phyloP scores from a whole-genome alignment of 2,888 invertebrate genomes.

The Lypha dubia region DNA sequence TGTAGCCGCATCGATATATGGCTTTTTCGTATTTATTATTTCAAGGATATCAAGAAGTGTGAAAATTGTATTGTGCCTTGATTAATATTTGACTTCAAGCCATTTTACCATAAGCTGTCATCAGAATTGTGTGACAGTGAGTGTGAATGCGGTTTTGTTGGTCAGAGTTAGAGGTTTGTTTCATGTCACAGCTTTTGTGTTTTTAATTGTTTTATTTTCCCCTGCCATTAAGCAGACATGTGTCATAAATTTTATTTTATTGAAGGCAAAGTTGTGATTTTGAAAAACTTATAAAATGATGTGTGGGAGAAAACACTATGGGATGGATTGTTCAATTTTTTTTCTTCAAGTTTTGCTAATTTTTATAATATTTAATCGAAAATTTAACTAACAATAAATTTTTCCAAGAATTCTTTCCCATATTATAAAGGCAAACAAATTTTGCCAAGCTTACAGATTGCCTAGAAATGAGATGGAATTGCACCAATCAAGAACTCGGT shows the following conservation, averaged over 20 bases:
- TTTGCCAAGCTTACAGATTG: too few relatives aligned
- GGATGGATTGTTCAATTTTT: neutral
- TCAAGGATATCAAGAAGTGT: conserved; percentile 46
- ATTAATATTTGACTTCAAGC: conserved; percentile 35
- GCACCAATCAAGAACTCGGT: too few relatives aligned
- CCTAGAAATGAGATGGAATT: too few relatives aligned
- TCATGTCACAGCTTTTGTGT: conserved; percentile 26
- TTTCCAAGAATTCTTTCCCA: too few relatives aligned
- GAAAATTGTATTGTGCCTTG: conserved; percentile 24
- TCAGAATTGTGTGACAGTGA: conserved; percentile 2
- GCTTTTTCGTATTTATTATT: neutral
- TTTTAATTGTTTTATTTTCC: conserved; percentile 51
- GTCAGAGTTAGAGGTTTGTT: conserved; percentile 40
- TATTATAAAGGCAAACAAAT: too few relatives aligned
- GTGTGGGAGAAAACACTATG: neutral
- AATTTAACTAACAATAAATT: too few relatives aligned
- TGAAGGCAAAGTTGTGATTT: conserved; percentile 43
- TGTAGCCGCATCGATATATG: conserved; percentile 25
- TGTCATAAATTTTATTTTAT: conserved; percentile 31
- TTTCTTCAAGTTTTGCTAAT: too few relatives aligned
- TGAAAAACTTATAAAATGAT: neutral
- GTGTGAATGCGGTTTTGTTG: conserved; percentile 22
- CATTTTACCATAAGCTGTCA: conserved; percentile 43
- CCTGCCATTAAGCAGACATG: conserved; percentile 17
- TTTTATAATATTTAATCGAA: too few relatives aligned